Evolutionary conservation across 2,113 vertebrate species (phyloP), one percentile per base, ranked within the genome.

Genomic region (Pelobates fuscus): DNA sequence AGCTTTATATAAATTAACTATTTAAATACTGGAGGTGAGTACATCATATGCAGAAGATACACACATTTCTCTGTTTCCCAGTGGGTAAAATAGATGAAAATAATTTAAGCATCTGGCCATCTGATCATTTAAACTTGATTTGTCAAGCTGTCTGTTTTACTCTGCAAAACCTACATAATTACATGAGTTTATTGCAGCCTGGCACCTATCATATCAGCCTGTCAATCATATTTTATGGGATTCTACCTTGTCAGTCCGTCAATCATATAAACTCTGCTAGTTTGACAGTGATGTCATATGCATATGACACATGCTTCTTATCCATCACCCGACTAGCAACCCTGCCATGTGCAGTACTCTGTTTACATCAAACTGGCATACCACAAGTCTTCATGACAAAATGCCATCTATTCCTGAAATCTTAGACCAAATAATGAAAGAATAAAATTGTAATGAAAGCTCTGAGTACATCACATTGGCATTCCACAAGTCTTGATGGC

Each of bases 81-180:
- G 5, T 8, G 21, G n/a, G 8, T 55, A 21, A 55, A 1, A 49
- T 37, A 25, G 61, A 30, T 62, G 21, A 12, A 32, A 57, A 63
- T 71, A 59, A 61, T 71, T 61, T 49, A 71, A 27, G 24, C 43
- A 61, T 49, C 20, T 46, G 58, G 59, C 54, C 41, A 17, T 37
- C 69, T 30, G 25, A 61, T 71, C 46, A 27, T 54, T 65, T 65
- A 65, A 37, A 72, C 25, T 23, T 72, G 60, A 72, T 72, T 72
- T 72, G 70, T 72, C 70, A 64, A 62, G 54, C 70, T 72, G 70
- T 72, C 70, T 63, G 41, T 72, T 63, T 63, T 43, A 74, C 49
- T 57, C 46, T 41, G 23, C 30, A 74, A 49, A 65, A 52, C 71
- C 61, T 30, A 57, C 21, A 43, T 65, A 65, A 74, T 74, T 74